A percentile compares a stretch with the other conserved stretches of the same genome.
Conservation (phyloP, 2,113 vertebrate species). For the Sinosuthora webbiana region DNA sequence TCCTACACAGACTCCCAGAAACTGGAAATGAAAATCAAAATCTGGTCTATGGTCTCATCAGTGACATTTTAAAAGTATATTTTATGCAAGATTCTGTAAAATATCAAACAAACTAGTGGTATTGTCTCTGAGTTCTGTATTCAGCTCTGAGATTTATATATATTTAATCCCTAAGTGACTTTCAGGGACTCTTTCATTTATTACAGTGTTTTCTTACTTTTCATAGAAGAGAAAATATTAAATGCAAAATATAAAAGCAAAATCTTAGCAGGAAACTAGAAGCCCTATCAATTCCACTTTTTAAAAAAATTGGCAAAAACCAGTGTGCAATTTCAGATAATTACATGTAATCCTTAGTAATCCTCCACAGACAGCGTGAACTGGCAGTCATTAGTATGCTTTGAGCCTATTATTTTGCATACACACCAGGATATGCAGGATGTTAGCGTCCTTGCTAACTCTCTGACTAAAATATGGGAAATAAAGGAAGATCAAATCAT, state of each 20-base stretch:
- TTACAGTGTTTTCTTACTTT: not conserved
- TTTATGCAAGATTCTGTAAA: not conserved
- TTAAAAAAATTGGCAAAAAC: not conserved
- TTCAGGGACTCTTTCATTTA: not conserved
- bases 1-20: not conserved
- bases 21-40: not conserved
- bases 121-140: not conserved
- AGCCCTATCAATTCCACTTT: slow-evolving; percentile 47
- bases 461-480: slow-evolving; percentile 7
- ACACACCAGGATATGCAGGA: not conserved
- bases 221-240: not conserved
- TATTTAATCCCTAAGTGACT: not conserved
- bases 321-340: slow-evolving; percentile 65
- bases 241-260: not conserved
- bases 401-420: slow-evolving; percentile 36
- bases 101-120: not conserved
- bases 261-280: slow-evolving; percentile 19
- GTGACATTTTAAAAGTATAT: not conserved
- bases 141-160: not conserved
- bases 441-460: not conserved
- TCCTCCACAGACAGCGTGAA: slow-evolving; percentile 22
- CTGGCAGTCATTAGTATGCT: slow-evolving; percentile 34
- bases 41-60: not conserved
- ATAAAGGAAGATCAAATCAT: not conserved
- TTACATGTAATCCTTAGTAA: slow-evolving; percentile 70